A percentile compares a stretch with the other conserved stretches of the same genome.
Conservation (phyloP, 2,113 vertebrate genomes). For the Lophura nycthemera region DNA sequence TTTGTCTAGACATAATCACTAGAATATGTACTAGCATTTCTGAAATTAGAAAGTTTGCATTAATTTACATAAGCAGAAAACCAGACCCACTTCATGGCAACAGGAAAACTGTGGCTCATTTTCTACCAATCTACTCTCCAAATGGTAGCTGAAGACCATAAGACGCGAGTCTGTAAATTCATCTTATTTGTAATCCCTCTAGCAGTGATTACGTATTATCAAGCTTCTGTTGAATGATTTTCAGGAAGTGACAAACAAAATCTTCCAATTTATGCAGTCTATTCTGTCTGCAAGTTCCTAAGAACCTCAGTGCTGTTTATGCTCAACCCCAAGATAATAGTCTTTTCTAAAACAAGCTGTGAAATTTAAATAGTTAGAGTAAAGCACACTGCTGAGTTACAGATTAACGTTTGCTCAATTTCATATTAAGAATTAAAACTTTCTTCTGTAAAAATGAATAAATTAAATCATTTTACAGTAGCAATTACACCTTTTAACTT, state of each 20-base stretch:
- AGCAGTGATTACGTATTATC: background rate
- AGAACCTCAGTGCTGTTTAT: background rate
- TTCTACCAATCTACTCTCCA: background rate
- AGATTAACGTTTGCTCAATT: background rate
- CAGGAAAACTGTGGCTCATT: background rate
- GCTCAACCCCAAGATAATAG: background rate
- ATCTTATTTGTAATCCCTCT: background rate
- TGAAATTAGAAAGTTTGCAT: background rate
- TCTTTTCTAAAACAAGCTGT: background rate
- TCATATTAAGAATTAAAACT: background rate
- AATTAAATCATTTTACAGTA: background rate
- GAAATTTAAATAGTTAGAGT: background rate
- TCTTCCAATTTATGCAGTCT: background rate
- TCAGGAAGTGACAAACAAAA: background rate
- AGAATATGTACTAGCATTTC: background rate
- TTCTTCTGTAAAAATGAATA: background rate
- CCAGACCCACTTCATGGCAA: background rate
- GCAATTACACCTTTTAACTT: background rate
- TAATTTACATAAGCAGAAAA: background rate
- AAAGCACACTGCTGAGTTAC: background rate
- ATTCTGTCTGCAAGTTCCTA: background rate
- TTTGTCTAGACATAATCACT: background rate
- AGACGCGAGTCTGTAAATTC: background rate
- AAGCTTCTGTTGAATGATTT: background rate
- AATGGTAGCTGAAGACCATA: background rate